These are phyloP conservation scores for Parazoanthus swiftii DNA, from an alignment of 92 coral and sea anemone genomes.

Conservation along the genomic window DNA sequence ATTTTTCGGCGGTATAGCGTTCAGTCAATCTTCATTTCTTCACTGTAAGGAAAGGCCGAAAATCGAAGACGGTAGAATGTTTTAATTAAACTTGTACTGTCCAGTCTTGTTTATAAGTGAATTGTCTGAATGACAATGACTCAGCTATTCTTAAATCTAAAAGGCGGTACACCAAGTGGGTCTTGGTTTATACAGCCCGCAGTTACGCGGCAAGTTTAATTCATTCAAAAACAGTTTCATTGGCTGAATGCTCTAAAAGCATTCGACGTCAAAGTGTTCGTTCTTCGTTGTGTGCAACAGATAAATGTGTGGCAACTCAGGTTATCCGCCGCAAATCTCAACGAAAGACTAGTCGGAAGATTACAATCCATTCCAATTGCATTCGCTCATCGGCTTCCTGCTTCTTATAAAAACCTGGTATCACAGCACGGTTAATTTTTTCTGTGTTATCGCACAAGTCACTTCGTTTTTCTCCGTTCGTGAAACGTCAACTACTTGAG, in stretches of 20 bases:
- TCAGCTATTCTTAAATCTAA: neutral
- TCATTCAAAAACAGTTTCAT: neutral
- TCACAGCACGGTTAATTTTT: neutral
- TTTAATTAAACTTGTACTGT: neutral
- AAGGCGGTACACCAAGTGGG: neutral
- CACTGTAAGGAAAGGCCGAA: conserved; percentile 1
- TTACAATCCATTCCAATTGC: neutral
- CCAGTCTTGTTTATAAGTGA: conserved; percentile 15
- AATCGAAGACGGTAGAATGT: neutral
- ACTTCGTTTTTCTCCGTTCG: conserved; percentile 13
- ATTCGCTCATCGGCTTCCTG: neutral
- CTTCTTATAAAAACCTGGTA: neutral
- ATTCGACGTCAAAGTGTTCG: conserved; percentile 4
- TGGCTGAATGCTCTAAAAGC: neutral
- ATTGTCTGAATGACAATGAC: conserved; percentile 9
- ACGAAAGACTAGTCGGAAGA: neutral
- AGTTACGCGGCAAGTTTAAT: conserved; percentile 2
- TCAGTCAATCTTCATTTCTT: conserved; percentile 19
- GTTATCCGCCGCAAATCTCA: conserved; percentile 4
- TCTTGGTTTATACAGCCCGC: neutral
- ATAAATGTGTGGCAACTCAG: neutral
- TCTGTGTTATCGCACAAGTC: conserved; percentile 1
- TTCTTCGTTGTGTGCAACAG: conserved; percentile 9
- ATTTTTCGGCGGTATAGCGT: neutral
- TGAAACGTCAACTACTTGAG: conserved; percentile 36